A percentile compares a stretch with the other conserved stretches of the same genome.
Evolutionary conservation across 2,113 vertebrate genomes (phyloP).

Genomic region (Passer domesticus): DNA sequence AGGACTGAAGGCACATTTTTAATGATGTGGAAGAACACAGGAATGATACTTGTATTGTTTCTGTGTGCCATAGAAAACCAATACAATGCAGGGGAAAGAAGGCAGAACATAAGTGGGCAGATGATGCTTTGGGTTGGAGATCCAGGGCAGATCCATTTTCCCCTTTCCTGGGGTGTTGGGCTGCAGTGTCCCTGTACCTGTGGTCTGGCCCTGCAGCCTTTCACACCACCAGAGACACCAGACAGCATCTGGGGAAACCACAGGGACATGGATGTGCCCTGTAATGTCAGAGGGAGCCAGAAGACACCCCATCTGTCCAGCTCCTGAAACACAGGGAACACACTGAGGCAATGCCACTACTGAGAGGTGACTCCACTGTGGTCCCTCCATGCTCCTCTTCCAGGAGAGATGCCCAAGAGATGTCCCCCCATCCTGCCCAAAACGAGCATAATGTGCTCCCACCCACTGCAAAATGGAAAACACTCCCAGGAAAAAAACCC

Average conservation of each 20-base stretch:
- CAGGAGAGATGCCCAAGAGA: neutral
- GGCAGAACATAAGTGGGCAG: neutral
- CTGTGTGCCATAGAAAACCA: neutral
- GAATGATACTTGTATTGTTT: neutral
- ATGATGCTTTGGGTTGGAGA: neutral
- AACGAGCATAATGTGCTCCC: neutral
- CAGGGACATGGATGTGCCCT: neutral
- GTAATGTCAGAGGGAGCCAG: neutral
- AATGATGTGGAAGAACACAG: neutral
- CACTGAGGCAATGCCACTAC: neutral
- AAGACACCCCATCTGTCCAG: neutral
- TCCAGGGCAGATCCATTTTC: neutral
- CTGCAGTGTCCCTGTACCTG: rapidly evolving
- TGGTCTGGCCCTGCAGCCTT: neutral
- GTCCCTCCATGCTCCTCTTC: neutral
- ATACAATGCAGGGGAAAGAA: neutral
- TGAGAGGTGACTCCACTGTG: neutral
- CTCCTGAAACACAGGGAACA: neutral
- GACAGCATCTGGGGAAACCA: neutral
- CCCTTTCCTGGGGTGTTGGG: neutral
- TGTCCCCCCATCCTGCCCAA: neutral
- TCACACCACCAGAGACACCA: neutral
- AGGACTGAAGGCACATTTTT: neutral
- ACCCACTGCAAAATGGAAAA: neutral
- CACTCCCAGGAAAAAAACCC: rapidly evolving